Conservation (phyloP, 2,797 vertebrate genomes). For the Chelidonichthys spinosus region DNA sequence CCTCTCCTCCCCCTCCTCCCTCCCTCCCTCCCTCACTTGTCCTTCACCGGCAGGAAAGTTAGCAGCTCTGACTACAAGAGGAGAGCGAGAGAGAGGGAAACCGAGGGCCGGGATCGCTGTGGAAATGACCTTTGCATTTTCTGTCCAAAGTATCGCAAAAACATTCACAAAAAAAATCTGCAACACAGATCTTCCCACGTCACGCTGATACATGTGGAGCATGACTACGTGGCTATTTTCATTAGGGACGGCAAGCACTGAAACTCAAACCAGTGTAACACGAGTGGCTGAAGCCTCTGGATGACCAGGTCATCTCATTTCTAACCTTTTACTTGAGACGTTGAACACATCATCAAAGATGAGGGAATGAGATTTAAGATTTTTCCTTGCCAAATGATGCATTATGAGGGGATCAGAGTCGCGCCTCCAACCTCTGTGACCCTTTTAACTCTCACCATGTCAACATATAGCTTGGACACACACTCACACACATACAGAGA, state of each 20-base stretch:
- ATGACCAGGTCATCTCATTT: slow-evolving; percentile 61
- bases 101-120: slow-evolving; percentile 41
- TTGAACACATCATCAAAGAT: slow-evolving; percentile 23
- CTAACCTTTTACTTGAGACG: slow-evolving; percentile 63
- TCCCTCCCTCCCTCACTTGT: slow-evolving; percentile 60
- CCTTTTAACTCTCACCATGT: slow-evolving; percentile 53
- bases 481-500: slow-evolving; percentile 20
- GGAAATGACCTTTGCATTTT: slow-evolving; percentile 38
- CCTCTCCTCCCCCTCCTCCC: no score
- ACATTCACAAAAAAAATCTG: slow-evolving; percentile 24
- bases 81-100: slow-evolving; percentile 15
- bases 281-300: slow-evolving; percentile 68
- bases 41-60: slow-evolving; percentile 78
- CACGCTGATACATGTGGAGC: slow-evolving; percentile 25
- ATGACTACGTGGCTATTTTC: slow-evolving; percentile 74
- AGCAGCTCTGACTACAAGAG: slow-evolving; percentile 55
- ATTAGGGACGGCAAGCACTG: slow-evolving; percentile 61
- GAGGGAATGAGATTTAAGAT: slow-evolving; percentile 11
- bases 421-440: slow-evolving; percentile 46
- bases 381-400: slow-evolving; percentile 25
- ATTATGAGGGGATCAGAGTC: slow-evolving; percentile 35
- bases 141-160: not conserved
- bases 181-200: not conserved
- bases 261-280: slow-evolving; percentile 78
- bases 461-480: slow-evolving; percentile 47